Base-by-base conservation (phyloP, 2,888 invertebrate species). In the Ophion ventricosus region DNA sequence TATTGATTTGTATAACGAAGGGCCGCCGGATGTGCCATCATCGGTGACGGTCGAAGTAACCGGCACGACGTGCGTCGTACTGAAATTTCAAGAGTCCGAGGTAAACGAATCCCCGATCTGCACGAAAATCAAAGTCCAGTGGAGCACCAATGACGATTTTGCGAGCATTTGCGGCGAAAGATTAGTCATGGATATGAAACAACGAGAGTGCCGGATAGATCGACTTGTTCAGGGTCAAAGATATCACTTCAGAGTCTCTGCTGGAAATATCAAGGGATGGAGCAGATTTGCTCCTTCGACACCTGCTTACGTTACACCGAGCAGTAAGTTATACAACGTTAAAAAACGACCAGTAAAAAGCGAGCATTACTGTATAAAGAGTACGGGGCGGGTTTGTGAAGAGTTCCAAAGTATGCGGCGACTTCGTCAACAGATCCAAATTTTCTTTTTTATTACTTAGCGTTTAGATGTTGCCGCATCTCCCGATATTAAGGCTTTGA, bases 91-190 rank as follows among this genome's bases (percentile, higher is more conserved):
- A 82, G 96, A 96, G 90, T 96, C 96, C 26, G 95, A 96, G 64
- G 94, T 94, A 84, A 94, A 94, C 86, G 97, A 97, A 90, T 96
- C 97, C 23, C 96, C 97, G 17, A 96, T 98, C 82, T 96, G 97
- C 89, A 98, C 98, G 56, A 98, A 98, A 94, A 98, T 97, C 93
- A 98, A 96, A 96, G 98, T 99, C 92, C 98, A 99, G 95, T 99
- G 99, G 99, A 98, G 98, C 87, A 96, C 96, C 10, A 95, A 96
- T 72, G 96, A 97, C 5, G 97, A 97, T 91, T 99, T 99, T 93
- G 95, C 96, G 25, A 96, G 96, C 86, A 94, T 98, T 76, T 96
- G 96, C 80, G 98, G 98, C 0, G 96, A 96, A 89, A 95, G 96
- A 26, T 97, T 97, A 90, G 95, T 98, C 63, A 93, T 94, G 76